Base-by-base conservation (phyloP, 2,113 vertebrate species). In the Lepus europaeus region DNA sequence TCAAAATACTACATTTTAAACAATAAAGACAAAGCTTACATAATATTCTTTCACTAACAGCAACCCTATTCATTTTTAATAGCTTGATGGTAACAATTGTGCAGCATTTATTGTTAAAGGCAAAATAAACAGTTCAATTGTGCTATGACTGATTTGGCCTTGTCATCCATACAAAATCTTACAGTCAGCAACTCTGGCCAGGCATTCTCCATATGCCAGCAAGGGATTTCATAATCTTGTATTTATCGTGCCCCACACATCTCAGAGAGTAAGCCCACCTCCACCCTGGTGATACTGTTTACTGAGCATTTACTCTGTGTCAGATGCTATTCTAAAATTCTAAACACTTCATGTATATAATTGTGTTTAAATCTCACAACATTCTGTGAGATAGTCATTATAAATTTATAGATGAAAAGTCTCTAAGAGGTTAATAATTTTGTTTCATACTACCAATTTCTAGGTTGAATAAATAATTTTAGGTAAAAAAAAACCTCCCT, bases 101-200 rank as follows among this genome's bases (percentile, higher is more conserved):
- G 64, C 20, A 82, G 85, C 92, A 96, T 73, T 74, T 31, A 86
- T 66, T 92, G 61, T 88, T 95, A 96, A 86, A 88, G 84, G 17
- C 61, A 90, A 95, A 94, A 91, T 61, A 95, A 90, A 51, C 69
- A 81, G 93, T 68, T 97, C 36, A 90, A 4, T 92, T 83, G 72
- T 84, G 31, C 51, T 66, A 12, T 72, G 33, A 73, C 69, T 92
- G 64, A 95, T 49, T 77, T 89, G 29, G 16, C 27, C 63, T 79
- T 90, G 69, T 89, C 59, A 63, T 80, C 72, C 63, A 63, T 31
- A 45, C 8, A 66, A 82, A 49, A 51, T 53, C 59, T 87, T 53
- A 86, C 1, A 82, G 29, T 93, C 53, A 68, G 61, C 66, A 64
- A 87, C 81, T 78, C 63, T 61, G 63, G 33, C 5, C 56, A 74